phyloP scores from a whole-genome alignment of 2,797 vertebrate species.

The Rachycentron canadum region DNA sequence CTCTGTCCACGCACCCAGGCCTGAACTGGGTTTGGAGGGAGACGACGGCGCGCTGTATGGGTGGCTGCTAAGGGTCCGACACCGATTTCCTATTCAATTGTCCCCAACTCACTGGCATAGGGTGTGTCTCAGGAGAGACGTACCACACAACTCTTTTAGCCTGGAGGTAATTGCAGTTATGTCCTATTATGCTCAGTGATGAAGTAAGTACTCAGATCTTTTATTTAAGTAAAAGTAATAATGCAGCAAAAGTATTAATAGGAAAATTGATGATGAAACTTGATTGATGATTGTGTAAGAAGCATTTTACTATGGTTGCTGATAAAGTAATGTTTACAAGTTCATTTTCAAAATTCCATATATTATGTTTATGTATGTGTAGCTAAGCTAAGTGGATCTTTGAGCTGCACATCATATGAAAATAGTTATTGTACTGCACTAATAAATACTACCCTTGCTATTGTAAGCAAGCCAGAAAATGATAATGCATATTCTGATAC shows the following conservation, averaged over 20 bases:
- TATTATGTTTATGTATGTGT: no score
- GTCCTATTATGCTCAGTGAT: not conserved
- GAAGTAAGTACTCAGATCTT: not conserved
- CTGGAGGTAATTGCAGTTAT: constrained; percentile 70
- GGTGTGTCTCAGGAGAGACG: constrained; percentile 80
- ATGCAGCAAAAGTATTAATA: no score
- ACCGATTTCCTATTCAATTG: constrained; percentile 76
- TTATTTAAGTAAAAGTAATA: not conserved
- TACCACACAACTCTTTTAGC: constrained; percentile 68
- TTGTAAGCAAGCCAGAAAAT: not conserved
- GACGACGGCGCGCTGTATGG: constrained; percentile 75
- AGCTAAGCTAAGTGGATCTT: no score
- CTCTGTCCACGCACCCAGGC: constrained; percentile 51
- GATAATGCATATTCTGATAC: not conserved
- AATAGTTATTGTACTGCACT: no score
- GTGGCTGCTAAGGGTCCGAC: constrained; percentile 82
- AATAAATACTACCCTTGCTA: no score
- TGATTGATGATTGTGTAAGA: no score
- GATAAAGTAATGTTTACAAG: no score
- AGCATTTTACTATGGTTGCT: no score
- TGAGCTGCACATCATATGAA: no score
- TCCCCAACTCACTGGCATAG: constrained; percentile 72
- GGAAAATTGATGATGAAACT: no score
- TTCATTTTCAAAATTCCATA: no score
- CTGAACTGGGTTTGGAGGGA: constrained; percentile 83